Evolutionary conservation across 2,888 invertebrate species (phyloP), one percentile per base, ranked within the genome.

Genomic region (Aquatica leii): DNA sequence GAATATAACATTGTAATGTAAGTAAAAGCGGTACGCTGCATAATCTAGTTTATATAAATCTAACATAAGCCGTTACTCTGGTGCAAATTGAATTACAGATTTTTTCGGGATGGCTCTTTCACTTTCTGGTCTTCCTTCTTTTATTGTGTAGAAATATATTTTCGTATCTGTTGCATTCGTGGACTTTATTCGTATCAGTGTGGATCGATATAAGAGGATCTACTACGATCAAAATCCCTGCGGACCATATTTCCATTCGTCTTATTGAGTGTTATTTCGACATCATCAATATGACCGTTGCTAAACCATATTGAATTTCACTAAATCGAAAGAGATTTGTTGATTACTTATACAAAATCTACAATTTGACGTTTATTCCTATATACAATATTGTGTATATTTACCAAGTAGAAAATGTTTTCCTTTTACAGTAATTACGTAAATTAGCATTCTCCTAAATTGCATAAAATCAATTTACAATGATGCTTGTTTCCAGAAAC

Each of bases 251-350:
- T 76, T 75, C 73, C 72, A 63, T 68, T 67, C 69, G 69, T 70
- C 73, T 73, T 75, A 75, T 74, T 74, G 74, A 71, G 72, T 73
- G 73, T 74, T 74, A 75, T 72, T 70, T 71, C 66, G 66, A 70
- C 73, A 74, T 77, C 75, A 75, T 76, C 76, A 72, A 75, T 76
- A 73, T 76, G 76, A 73, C 75, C 76, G 69, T 62, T 68, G 70
- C 71, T 74, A 75, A 75, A 75, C 73, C 76, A 74, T 74, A 76
- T 75, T 76, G 74, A 73, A 69, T 76, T 76, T 70, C 72, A 69
- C 69, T 66, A 69, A 73, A 69, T 71, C 71, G 71, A 73, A 75
- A 75, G 70, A 72, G 71, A 63, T 69, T 69, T 17, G 68, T 71
- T 71, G 71, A 73, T 72, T 73, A 71, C 68, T 48, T 65, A 34